These are phyloP conservation scores for Cyclina sinensis DNA, from an alignment of 1,140 invertebrate genomes.

Conservation along the genomic window DNA sequence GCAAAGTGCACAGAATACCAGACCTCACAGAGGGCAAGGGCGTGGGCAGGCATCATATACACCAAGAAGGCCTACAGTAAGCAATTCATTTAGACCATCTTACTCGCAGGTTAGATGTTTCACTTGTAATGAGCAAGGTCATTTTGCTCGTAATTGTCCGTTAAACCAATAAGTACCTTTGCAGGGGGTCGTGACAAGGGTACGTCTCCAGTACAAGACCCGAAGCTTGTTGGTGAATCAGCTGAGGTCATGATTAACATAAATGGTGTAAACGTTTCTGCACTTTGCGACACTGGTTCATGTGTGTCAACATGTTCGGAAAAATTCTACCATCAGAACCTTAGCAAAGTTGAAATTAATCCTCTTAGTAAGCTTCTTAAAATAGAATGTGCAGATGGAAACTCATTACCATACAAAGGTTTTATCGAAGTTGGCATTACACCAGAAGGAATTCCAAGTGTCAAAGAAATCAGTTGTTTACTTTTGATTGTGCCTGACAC, in stretches of 20 bases:
- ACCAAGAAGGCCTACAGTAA: background rate
- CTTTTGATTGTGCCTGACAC: constrained; percentile 20
- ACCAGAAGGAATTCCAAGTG: background rate
- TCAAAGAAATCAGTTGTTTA: background rate
- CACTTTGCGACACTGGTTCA: constrained; percentile 3
- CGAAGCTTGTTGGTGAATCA: background rate
- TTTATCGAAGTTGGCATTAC: constrained; percentile 35
- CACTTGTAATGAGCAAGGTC: background rate
- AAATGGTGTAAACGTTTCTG: background rate
- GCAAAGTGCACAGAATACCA: background rate
- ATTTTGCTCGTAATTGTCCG: constrained; percentile 23
- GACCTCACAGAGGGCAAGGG: background rate
- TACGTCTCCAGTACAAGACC: background rate
- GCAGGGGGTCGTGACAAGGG: background rate
- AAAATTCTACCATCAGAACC: constrained; percentile 24
- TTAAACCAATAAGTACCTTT: constrained; percentile 21
- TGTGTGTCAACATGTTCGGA: constrained; percentile 36
- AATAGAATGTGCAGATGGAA: constrained; percentile 50
- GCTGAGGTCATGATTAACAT: background rate
- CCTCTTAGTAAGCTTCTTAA: constrained; percentile 4
- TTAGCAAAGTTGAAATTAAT: background rate
- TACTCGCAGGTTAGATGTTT: background rate
- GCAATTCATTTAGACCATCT: background rate
- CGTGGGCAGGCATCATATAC: background rate
- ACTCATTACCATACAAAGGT: background rate